A percentile compares a stretch with the other conserved stretches of the same genome.
Evolutionary conservation across 2,888 invertebrate species (phyloP).

Genomic region (Sisyra terminalis): DNA sequence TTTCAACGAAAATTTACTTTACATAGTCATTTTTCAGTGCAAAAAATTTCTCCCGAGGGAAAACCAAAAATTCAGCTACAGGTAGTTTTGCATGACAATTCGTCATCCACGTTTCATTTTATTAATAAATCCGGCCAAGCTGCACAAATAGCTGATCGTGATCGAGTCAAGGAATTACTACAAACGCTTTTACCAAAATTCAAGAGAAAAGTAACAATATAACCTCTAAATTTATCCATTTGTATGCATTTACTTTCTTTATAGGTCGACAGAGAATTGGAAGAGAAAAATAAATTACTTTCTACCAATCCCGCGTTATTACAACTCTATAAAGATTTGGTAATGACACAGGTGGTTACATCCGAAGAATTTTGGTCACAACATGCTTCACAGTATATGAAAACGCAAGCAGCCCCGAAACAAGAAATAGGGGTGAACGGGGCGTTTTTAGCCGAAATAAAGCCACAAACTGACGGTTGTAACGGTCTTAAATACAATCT

Average conservation of each 20-base stretch:
- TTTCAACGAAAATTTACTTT: background rate
- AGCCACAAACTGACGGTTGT: slow-evolving; percentile 92
- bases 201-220: slow-evolving; percentile 55
- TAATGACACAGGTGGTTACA: slow-evolving; percentile 86
- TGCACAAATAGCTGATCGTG: slow-evolving; percentile 76
- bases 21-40: slow-evolving; percentile 40
- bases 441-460: slow-evolving; percentile 78
- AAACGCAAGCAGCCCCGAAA: slow-evolving; percentile 50
- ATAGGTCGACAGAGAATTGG: slow-evolving; percentile 26
- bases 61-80: slow-evolving; percentile 98
- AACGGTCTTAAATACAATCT: slow-evolving; percentile 95
- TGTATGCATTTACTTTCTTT: slow-evolving; percentile 5
- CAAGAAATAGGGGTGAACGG: slow-evolving; percentile 72
- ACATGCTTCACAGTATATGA: slow-evolving; percentile 61
- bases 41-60: slow-evolving; percentile 93
- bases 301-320: slow-evolving; percentile 80
- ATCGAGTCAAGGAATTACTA: slow-evolving; percentile 81
- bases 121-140: slow-evolving; percentile 70
- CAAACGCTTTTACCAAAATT: slow-evolving; percentile 87
- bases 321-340: slow-evolving; percentile 92
- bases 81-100: slow-evolving; percentile 84
- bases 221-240: background rate
- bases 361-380: slow-evolving; percentile 98
- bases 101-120: slow-evolving; percentile 95
- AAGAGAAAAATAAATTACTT: slow-evolving; percentile 48